Evolutionary conservation across 2,888 invertebrate species (phyloP).

Genomic region (Flabesymbios commensalis): DNA sequence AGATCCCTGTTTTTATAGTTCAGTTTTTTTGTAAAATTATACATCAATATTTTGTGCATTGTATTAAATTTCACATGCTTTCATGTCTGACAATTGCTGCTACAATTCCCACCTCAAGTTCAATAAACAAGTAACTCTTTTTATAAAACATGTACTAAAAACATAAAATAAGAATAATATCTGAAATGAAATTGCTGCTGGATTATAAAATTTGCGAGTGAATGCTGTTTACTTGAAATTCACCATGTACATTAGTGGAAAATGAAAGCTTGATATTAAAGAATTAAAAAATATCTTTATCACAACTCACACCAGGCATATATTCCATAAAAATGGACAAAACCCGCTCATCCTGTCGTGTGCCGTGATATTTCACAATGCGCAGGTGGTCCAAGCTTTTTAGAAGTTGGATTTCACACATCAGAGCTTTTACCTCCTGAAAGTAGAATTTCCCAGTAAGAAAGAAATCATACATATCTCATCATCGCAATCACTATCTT

Average conservation of each 20-base stretch:
- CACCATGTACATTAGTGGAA: too few species aligned
- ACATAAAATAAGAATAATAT: neutral
- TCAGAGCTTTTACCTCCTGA: constrained; percentile 60
- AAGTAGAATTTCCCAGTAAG: constrained; percentile 6
- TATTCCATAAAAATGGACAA: constrained; percentile 65
- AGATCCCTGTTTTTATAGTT: too few species aligned
- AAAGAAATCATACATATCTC: neutral
- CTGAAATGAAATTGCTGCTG: too few species aligned
- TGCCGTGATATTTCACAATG: constrained; percentile 63
- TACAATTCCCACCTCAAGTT: too few species aligned
- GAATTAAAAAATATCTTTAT: neutral
- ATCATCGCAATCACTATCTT: neutral
- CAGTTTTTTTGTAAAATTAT: too few species aligned
- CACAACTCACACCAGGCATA: constrained; percentile 61
- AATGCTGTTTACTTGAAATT: neutral
- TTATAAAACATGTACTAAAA: neutral
- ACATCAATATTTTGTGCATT: too few species aligned
- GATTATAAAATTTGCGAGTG: neutral
- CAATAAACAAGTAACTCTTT: too few species aligned
- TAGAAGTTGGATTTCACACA: constrained; percentile 62
- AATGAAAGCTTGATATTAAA: neutral
- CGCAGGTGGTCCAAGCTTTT: constrained; percentile 60
- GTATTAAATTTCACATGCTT: too few species aligned
- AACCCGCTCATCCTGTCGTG: constrained; percentile 49
- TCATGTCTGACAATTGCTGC: too few species aligned